Evolutionary conservation across 2,888 invertebrate genomes (phyloP).

Genomic region (Labia minor): DNA sequence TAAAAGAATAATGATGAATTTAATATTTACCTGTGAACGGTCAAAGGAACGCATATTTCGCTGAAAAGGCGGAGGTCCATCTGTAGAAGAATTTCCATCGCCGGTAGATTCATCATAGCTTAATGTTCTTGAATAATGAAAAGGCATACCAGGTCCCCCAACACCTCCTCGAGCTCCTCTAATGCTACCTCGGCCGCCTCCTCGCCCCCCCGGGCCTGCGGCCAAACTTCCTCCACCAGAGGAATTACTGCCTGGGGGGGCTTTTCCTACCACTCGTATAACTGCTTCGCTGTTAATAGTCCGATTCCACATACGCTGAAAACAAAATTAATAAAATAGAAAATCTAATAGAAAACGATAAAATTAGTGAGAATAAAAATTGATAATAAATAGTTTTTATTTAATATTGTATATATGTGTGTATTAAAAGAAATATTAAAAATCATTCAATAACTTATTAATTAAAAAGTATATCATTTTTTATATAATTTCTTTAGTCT

Average conservation of each 20-base stretch:
- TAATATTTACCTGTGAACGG: constrained; percentile 27
- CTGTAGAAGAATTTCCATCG: constrained; percentile 28
- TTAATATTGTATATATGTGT: no score
- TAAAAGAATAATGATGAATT: no score
- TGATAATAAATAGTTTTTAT: no score
- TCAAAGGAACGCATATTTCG: constrained; percentile 27
- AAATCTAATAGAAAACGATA: no score
- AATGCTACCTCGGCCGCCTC: constrained; percentile 34
- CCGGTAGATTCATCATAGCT: constrained; percentile 40
- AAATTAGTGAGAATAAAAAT: background rate
- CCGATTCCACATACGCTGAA: constrained; percentile 46
- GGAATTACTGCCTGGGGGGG: constrained; percentile 26
- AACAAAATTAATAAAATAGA: constrained; percentile 26
- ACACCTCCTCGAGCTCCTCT: constrained; percentile 35
- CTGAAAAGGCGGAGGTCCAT: constrained; percentile 17
- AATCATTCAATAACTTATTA: no score
- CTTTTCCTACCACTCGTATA: constrained; percentile 35
- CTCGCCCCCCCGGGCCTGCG: constrained; percentile 29
- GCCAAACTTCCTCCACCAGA: constrained; percentile 29
- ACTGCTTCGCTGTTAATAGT: constrained; percentile 44
- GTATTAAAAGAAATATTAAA: no score
- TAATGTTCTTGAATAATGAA: constrained; percentile 37
- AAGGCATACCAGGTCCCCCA: constrained; percentile 22
- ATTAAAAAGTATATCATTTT: no score
- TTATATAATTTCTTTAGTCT: no score